A percentile compares a stretch with the other conserved stretches of the same genome.
Evolutionary conservation across 2,888 invertebrate genomes (phyloP).

Genomic region (Drosophila villosipedis): DNA sequence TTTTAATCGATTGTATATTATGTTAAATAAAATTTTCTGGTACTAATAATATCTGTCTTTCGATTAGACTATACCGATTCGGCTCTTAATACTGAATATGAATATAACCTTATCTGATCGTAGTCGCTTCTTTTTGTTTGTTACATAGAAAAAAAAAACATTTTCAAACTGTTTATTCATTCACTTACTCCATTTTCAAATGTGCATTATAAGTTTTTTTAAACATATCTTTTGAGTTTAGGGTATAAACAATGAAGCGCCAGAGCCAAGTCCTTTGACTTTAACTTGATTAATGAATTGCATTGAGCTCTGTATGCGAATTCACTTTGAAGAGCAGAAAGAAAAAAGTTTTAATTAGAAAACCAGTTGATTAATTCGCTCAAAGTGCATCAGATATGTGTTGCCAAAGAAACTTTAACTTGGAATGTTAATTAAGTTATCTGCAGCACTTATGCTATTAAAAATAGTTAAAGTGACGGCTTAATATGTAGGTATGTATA

Average conservation of each 20-base stretch:
- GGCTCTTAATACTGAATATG: background rate
- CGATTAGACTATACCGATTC: background rate
- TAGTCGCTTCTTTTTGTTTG: background rate
- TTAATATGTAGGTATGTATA: background rate
- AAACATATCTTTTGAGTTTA: background rate
- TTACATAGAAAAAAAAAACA: background rate
- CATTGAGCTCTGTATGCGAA: background rate
- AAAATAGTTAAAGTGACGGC: background rate
- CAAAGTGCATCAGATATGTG: background rate
- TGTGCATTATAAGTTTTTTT: background rate
- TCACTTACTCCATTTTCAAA: background rate
- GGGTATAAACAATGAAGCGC: conserved; percentile 4
- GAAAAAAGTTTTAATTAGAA: conserved; percentile 39
- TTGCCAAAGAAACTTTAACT: background rate
- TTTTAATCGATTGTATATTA: no score
- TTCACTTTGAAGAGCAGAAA: conserved; percentile 8
- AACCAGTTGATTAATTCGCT: conserved; percentile 27
- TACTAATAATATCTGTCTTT: no score
- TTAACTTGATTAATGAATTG: conserved; percentile 43
- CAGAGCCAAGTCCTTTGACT: conserved; percentile 10
- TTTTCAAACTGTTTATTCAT: background rate
- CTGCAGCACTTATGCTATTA: background rate
- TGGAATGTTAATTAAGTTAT: background rate
- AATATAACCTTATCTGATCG: background rate
- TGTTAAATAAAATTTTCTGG: no score